A percentile compares a stretch with the other conserved stretches of the same genome.
These are phyloP conservation scores for Patiria miniata DNA, from an alignment of 35 echinoderm and acorn worm species.

Conservation along the genomic window DNA sequence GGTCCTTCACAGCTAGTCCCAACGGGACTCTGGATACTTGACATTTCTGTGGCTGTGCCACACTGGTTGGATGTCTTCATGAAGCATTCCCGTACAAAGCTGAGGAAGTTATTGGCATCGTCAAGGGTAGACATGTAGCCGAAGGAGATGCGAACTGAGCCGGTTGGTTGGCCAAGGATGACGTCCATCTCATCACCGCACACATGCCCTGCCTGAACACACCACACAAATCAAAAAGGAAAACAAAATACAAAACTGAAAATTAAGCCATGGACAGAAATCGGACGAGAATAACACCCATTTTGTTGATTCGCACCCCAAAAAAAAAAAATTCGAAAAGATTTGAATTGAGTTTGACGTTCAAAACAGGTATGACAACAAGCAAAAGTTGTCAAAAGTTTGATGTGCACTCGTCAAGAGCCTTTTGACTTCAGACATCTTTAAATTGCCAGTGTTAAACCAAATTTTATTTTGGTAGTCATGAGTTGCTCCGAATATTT, in stretches of 20 bases:
- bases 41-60: not conserved
- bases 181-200: conserved; percentile 95
- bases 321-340: no score
- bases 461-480: no score
- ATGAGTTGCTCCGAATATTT: no score
- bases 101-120: conserved; percentile 72
- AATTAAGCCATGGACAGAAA: not conserved
- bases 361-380: no score
- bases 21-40: no score
- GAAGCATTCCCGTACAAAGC: conserved; percentile 69
- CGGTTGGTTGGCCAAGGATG: conserved; percentile 87
- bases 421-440: no score
- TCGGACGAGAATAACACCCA: not conserved
- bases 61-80: conserved; percentile 20
- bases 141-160: conserved; percentile 89
- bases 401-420: no score
- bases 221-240: not conserved
- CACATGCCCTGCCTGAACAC: conserved; percentile 83
- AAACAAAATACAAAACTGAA: not conserved
- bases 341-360: no score
- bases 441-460: no score
- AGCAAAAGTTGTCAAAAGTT: no score
- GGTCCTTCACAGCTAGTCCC: not conserved
- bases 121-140: conserved; percentile 90
- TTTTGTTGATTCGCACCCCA: not conserved